Evolutionary conservation across 2,797 vertebrate species (phyloP).

Genomic region (Tokudaia tokunoshimensis): DNA sequence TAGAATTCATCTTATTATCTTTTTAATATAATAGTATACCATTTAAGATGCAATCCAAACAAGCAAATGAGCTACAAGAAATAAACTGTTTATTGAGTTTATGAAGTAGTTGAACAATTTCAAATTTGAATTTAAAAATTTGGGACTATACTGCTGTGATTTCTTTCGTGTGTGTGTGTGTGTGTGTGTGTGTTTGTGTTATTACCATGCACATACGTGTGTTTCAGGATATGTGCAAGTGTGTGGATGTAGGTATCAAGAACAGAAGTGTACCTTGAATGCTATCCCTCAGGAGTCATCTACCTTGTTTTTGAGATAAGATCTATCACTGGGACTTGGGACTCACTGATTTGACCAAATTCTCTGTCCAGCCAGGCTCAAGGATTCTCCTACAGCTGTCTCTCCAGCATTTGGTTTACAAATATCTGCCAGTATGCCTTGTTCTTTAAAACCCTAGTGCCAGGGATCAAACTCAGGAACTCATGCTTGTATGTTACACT

Average conservation of each 20-base stretch:
- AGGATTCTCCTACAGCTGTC: too few species aligned
- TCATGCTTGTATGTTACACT: not conserved
- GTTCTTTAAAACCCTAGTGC: not conserved
- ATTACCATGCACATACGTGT: not conserved
- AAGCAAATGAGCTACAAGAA: constrained; percentile 57
- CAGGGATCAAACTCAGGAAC: not conserved
- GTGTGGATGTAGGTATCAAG: not conserved
- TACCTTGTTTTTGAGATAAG: not conserved
- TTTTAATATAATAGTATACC: not conserved
- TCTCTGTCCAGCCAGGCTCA: not conserved
- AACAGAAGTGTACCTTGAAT: not conserved
- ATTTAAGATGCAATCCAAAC: not conserved
- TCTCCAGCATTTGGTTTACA: not conserved
- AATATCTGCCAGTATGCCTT: not conserved
- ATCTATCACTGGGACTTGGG: not conserved
- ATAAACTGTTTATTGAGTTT: constrained; percentile 63
- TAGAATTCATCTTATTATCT: constrained; percentile 72
- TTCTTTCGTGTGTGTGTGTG: not conserved
- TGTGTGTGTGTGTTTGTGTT: not conserved
- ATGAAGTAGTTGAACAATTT: constrained; percentile 36
- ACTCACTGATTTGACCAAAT: not conserved
- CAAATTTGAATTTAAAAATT: constrained; percentile 40
- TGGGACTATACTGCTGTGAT: not conserved
- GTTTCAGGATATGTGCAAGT: not conserved
- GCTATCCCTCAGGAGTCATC: not conserved